phyloP scores from a whole-genome alignment of 2,113 vertebrate species.

The Numida meleagris region DNA sequence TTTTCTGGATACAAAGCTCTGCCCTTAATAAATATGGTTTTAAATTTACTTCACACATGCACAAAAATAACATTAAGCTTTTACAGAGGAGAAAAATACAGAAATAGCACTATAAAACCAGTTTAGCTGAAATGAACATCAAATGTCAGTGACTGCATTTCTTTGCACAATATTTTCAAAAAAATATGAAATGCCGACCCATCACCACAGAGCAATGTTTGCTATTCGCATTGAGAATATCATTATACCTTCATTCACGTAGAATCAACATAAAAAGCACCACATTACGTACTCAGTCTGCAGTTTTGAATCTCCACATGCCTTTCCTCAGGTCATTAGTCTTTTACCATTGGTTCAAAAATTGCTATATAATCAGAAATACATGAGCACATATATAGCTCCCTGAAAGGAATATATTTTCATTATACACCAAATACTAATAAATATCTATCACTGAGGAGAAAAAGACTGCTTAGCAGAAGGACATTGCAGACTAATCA shows the following conservation, averaged over 20 bases:
- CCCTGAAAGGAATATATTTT: conserved; percentile 51
- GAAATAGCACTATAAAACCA: not conserved
- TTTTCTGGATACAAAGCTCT: not conserved
- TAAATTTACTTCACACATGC: not conserved
- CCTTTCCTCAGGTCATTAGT: conserved; percentile 15
- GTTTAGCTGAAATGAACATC: not conserved
- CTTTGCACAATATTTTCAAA: not conserved
- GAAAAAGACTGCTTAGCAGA: conserved; percentile 2
- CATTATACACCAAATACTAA: conserved; percentile 32
- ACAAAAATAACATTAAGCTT: not conserved
- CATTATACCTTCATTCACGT: not conserved
- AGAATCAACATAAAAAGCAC: conserved; percentile 6
- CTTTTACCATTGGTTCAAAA: conserved; percentile 31
- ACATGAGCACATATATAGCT: not conserved
- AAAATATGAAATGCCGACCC: not conserved
- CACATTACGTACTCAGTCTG: not conserved
- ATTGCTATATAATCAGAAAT: conserved; percentile 42
- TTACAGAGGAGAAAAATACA: not conserved
- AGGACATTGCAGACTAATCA: conserved; percentile 27
- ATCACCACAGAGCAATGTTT: not conserved
- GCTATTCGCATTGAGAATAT: not conserved
- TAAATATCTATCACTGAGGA: conserved; percentile 33
- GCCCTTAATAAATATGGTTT: not conserved
- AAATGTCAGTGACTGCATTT: not conserved
- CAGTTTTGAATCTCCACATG: not conserved